Evolutionary conservation across 1,140 invertebrate genomes (phyloP).

Genomic region (Drosophila nannoptera): DNA sequence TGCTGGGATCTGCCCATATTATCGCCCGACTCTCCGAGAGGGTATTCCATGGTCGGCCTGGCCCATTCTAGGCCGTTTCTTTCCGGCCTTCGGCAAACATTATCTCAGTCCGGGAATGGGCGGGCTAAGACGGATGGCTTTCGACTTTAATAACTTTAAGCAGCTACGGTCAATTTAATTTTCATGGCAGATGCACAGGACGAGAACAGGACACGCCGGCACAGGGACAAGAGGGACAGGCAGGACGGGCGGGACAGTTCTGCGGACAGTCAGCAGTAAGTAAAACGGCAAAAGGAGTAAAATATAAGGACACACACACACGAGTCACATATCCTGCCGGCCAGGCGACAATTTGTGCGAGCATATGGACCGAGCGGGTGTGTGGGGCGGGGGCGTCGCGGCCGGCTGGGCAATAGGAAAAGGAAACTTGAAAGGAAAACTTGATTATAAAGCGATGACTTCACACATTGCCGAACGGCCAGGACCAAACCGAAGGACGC

Average conservation of each 20-base stretch:
- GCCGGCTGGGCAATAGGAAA: constrained; percentile 27
- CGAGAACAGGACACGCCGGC: constrained; percentile 6
- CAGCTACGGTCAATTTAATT: constrained; percentile 78
- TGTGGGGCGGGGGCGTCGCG: not conserved
- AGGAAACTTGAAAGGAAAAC: constrained; percentile 75
- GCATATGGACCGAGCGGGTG: constrained; percentile 55
- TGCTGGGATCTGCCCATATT: not conserved
- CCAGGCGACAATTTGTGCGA: constrained; percentile 68
- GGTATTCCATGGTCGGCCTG: constrained; percentile 7
- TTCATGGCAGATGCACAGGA: constrained; percentile 59
- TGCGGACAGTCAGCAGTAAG: constrained; percentile 46
- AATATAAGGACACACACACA: constrained; percentile 32
- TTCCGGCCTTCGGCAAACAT: constrained; percentile 35
- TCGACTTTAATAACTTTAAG: constrained; percentile 75
- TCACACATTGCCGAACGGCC: constrained; percentile 68
- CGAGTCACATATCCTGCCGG: constrained; percentile 53
- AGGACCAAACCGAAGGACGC: constrained; percentile 22
- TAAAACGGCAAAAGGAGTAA: constrained; percentile 56
- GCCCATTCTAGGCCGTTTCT: not conserved
- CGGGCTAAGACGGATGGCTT: constrained; percentile 22
- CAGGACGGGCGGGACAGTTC: constrained; percentile 13
- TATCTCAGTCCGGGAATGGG: constrained; percentile 22
- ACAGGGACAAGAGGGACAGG: constrained; percentile 2
- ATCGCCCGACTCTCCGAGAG: not conserved
- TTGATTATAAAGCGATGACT: constrained; percentile 79